Percentiles rank a stretch among this genome's conserved stretches.
These are phyloP conservation scores for Tupiocoris notatus DNA, from an alignment of 2,888 invertebrate genomes.

Conservation along the genomic window DNA sequence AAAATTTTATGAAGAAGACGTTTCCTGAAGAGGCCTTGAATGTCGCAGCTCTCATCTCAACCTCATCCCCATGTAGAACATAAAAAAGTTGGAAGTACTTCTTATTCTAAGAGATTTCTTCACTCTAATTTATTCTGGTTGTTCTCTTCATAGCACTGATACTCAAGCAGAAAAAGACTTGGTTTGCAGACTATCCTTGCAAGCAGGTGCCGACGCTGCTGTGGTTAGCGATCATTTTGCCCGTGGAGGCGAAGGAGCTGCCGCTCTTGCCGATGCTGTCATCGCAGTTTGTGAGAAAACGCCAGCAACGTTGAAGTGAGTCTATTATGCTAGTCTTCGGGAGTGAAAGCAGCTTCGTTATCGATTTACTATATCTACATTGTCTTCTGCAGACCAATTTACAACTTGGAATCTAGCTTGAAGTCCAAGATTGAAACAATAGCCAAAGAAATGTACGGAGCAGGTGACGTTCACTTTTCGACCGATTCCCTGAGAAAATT, in stretches of 20 bases:
- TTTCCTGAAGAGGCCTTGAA: too few species aligned
- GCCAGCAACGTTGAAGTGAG: constrained; percentile 41
- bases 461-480: constrained; percentile 76
- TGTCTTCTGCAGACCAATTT: constrained; percentile 64
- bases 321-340: not conserved
- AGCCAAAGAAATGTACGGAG: constrained; percentile 93
- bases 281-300: constrained; percentile 53
- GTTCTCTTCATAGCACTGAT: too few species aligned
- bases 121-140: too few species aligned
- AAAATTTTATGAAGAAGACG: too few species aligned
- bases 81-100: too few species aligned
- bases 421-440: constrained; percentile 85
- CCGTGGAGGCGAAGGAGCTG: constrained; percentile 84
- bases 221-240: constrained; percentile 88
- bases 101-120: too few species aligned
- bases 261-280: constrained; percentile 82
- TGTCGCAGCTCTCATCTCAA: too few species aligned
- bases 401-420: constrained; percentile 68
- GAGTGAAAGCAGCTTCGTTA: too few species aligned
- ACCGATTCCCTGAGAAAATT: constrained; percentile 70
- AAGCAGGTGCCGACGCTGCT: constrained; percentile 79
- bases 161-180: constrained; percentile 78
- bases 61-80: too few species aligned
- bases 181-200: constrained; percentile 53
- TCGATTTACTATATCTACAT: too few species aligned